Evolutionary conservation across 2,113 vertebrate species (phyloP).

Genomic region (Tylochromis polylepis): DNA sequence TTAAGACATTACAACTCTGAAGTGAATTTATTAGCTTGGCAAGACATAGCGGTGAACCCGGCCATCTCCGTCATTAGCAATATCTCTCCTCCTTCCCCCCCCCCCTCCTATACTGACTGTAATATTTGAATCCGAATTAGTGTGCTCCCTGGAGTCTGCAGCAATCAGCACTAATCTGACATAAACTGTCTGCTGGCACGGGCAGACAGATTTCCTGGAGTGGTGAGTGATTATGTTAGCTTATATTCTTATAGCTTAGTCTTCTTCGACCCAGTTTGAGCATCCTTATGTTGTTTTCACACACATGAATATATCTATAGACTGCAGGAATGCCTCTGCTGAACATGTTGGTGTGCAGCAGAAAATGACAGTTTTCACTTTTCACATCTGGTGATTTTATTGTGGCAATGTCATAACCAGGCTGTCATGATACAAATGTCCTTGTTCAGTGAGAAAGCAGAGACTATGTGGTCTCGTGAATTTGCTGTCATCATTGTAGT

Average conservation of each 20-base stretch:
- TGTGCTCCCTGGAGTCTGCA: neutral
- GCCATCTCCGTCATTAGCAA: conserved; percentile 13
- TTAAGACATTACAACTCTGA: conserved; percentile 10
- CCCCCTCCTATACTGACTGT: neutral
- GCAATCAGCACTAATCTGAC: conserved; percentile 19
- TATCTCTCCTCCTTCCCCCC: neutral
- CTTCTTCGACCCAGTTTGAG: neutral
- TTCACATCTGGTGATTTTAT: neutral
- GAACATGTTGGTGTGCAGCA: neutral
- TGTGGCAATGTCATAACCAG: neutral
- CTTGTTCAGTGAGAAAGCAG: neutral
- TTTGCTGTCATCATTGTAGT: neutral
- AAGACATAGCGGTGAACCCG: conserved; percentile 15
- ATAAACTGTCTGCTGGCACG: conserved; percentile 12
- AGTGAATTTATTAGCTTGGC: conserved; percentile 32
- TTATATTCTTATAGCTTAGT: neutral
- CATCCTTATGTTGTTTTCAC: neutral
- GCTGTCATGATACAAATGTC: neutral
- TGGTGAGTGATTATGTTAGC: neutral
- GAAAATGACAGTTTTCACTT: neutral
- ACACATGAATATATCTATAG: neutral
- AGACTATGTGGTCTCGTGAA: neutral
- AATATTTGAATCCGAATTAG: conserved; percentile 9
- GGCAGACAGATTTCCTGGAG: neutral
- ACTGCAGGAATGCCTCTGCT: neutral